Evolutionary conservation across 2,888 invertebrate species (phyloP), one percentile per base, ranked within the genome.

Genomic region (Pseudeuparius sepicola): DNA sequence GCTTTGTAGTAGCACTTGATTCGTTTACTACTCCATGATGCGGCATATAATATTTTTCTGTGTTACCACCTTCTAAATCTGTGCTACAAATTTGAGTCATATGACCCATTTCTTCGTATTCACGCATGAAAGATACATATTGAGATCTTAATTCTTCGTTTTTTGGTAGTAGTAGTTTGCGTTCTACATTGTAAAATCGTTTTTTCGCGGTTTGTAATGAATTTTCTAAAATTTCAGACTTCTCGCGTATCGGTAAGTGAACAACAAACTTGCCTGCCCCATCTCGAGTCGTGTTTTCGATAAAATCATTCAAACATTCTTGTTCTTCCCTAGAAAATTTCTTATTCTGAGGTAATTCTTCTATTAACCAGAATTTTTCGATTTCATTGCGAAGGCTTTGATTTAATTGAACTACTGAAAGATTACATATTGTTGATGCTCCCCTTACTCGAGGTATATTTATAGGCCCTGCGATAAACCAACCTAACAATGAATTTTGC

Each of bases 361-460:
- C 37, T 3, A 37, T n/a, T 13, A 14, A 10, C 33, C 33, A 37
- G n/a, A 37, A 37, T 28, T 33, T 36, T 36, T 36, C 26, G 13
- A 36, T 26, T 14, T 14, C 10, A 2, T 25, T 31, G 18, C 31
- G 25, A 2, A 36, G n/a, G n/a, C n/a, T n/a, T n/a, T n/a, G n/a
- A n/a, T n/a, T n/a, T n/a, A n/a, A n/a, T n/a, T n/a, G n/a, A n/a
- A n/a, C n/a, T n/a, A n/a, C n/a, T n/a, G n/a, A n/a, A n/a, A n/a
- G n/a, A n/a, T n/a, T n/a, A n/a, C n/a, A n/a, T n/a, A n/a, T n/a
- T n/a, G n/a, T n/a, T n/a, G n/a, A n/a, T n/a, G n/a, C n/a, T n/a
- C n/a, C n/a, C n/a, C n/a, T n/a, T n/a, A n/a, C n/a, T n/a, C n/a
- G n/a, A n/a, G n/a, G n/a, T n/a, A n/a, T n/a, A n/a, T n/a, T n/a